A percentile compares a stretch with the other conserved stretches of the same genome.
phyloP scores from a whole-genome alignment of 2,797 vertebrate species.

The Lagorchestes hirsutus region DNA sequence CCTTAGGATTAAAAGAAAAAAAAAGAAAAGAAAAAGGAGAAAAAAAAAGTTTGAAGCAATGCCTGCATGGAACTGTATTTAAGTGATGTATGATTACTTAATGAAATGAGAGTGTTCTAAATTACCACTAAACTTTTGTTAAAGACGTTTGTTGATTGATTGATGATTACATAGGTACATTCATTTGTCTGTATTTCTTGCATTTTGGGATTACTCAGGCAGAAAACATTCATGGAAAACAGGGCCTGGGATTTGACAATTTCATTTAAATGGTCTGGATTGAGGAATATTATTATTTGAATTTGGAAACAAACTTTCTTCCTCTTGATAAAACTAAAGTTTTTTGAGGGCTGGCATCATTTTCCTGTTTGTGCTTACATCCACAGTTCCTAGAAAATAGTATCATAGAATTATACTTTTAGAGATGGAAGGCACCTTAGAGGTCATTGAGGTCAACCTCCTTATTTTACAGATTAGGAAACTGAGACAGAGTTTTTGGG shows the following conservation, averaged over 20 bases:
- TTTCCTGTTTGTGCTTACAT: not conserved
- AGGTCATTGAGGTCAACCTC: not conserved
- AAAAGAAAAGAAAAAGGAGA: not conserved
- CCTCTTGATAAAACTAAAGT: not conserved
- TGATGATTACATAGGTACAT: constrained; percentile 38
- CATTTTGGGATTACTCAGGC: not conserved
- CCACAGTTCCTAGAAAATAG: not conserved
- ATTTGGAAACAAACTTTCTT: not conserved
- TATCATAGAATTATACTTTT: not conserved
- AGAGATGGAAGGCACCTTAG: not conserved
- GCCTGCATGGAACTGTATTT: constrained; percentile 65
- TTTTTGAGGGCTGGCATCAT: not conserved
- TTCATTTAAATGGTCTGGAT: not conserved
- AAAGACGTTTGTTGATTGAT: constrained; percentile 55
- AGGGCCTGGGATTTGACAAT: not conserved
- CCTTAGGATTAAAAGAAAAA: constrained; percentile 9
- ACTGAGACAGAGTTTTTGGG: not conserved
- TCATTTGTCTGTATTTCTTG: constrained; percentile 45
- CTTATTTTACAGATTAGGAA: not conserved
- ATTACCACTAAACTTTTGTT: constrained; percentile 50
- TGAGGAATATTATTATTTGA: not conserved
- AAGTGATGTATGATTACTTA: constrained; percentile 69
- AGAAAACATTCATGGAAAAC: not conserved
- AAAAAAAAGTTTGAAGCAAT: constrained; percentile 68
- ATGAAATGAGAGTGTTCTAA: constrained; percentile 67